Evolutionary conservation across 2,113 vertebrate genomes (phyloP).

Genomic region (Blennius ocellaris): DNA sequence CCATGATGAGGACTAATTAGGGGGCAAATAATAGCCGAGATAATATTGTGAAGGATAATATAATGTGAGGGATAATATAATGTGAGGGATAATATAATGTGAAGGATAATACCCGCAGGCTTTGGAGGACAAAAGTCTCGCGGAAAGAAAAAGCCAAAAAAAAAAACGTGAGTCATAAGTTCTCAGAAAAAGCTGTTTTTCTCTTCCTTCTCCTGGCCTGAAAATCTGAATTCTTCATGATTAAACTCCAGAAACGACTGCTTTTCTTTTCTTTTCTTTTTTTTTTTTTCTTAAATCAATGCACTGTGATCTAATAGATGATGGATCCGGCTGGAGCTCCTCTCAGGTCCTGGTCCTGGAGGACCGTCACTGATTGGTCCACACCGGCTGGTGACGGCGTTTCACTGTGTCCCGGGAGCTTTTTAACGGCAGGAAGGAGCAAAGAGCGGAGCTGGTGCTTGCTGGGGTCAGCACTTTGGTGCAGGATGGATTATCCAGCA

Average conservation of each 20-base stretch:
- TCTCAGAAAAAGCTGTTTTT: slow-evolving; percentile 45
- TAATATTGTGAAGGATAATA: slow-evolving; percentile 67
- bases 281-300: background rate
- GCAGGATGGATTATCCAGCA: slow-evolving; percentile 52
- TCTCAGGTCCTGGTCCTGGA: too few relatives aligned
- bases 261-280: too few relatives aligned
- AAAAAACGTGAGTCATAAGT: slow-evolving; percentile 26
- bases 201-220: slow-evolving; percentile 34
- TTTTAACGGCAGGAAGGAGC: slow-evolving; percentile 12
- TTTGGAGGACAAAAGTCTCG: slow-evolving; percentile 65
- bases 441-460: background rate
- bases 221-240: slow-evolving; percentile 11
- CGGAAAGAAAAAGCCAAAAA: slow-evolving; percentile 20
- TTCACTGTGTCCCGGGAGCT: background rate
- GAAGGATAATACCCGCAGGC: slow-evolving; percentile 64
- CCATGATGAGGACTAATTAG: slow-evolving; percentile 68
- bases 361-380: too few relatives aligned
- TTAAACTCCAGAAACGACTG: too few relatives aligned
- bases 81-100: too few relatives aligned
- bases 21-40: slow-evolving; percentile 65
- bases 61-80: too few relatives aligned
- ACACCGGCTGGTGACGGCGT: too few relatives aligned
- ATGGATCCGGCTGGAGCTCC: background rate
- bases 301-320: background rate
- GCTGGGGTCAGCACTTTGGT: slow-evolving; percentile 40